Base-by-base conservation (phyloP, 2,797 vertebrate genomes). In the Alfaro cultratus region DNA sequence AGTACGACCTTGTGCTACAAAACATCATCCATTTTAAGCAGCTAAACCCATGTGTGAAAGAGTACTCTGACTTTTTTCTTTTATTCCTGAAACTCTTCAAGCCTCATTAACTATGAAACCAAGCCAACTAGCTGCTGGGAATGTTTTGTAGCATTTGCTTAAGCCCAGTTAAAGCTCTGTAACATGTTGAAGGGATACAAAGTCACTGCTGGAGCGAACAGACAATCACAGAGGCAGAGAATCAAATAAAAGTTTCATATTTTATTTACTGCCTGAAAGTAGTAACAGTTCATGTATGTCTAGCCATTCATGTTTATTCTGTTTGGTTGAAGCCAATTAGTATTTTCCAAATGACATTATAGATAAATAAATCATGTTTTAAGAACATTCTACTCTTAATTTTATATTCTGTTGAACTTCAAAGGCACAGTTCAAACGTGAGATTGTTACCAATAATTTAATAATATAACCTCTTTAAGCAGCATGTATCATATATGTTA, bases 71-170 rank as follows among this genome's bases (percentile, higher is more conserved):
- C 39, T 85, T 86, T 92, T 85, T 49, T 87, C 82, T 31, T 86
- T 85, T 79, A 80, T 87, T 86, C 88, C 84, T 85, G 76, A 93
- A 92, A 89, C 80, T 87, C 85, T 87, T 90, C 85, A 89, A 91
- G 92, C 83, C 87, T 93, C 87, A 92, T 93, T 91, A 93, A 87
- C 76, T 87, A 76, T 39, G 8, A 91, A 93, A 88, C 87, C 84
- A 89, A 89, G 91, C 83, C 86, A 89, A 83, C 83, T 87, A 82
- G 86, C 88, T 87, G 87, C 88, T 92, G 87, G 76, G 87, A 90
- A 83, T 86, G 80, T 85, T 90, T 89, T 85, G 85, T 81, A 86
- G 80, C 78, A 26, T 85, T 90, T 79, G 81, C 86, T 75, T 64
- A 64, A 90, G 91, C 87, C 87, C 87, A 91, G 84, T 87, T 87